phyloP scores from a whole-genome alignment of 2,888 invertebrate species.

The Melanophora roralis region DNA sequence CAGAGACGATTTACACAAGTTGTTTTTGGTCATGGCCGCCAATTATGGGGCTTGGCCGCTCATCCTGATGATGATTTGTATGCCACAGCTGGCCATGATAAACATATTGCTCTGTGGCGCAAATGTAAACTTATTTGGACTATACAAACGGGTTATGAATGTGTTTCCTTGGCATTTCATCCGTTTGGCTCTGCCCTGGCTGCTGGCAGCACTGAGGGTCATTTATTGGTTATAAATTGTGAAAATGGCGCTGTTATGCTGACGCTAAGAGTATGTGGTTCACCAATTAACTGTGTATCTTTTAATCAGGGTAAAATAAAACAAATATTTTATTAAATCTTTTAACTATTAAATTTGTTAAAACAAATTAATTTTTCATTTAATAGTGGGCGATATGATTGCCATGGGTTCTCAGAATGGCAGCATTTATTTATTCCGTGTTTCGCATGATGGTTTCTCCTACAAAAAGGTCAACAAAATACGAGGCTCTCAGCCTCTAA shows the following conservation, averaged over 20 bases:
- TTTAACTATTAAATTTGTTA: too few species aligned
- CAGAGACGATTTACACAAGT: slow-evolving; percentile 92
- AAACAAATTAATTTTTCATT: slow-evolving; percentile 1
- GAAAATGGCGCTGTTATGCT: slow-evolving; percentile 91
- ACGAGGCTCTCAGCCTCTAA: slow-evolving; percentile 88
- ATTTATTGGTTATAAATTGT: slow-evolving; percentile 89
- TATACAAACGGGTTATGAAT: slow-evolving; percentile 92
- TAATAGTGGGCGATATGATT: slow-evolving; percentile 88
- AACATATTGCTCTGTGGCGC: slow-evolving; percentile 93
- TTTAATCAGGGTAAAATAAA: slow-evolving; percentile 88
- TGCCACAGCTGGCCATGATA: slow-evolving; percentile 94
- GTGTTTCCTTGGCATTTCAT: slow-evolving; percentile 91
- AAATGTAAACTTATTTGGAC: slow-evolving; percentile 92
- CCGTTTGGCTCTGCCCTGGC: slow-evolving; percentile 91
- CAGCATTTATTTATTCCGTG: slow-evolving; percentile 86
- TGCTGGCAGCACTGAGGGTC: slow-evolving; percentile 93
- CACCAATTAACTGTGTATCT: slow-evolving; percentile 89
- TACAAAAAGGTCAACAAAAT: slow-evolving; percentile 94
- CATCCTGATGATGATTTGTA: slow-evolving; percentile 95
- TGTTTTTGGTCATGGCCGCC: slow-evolving; percentile 92
- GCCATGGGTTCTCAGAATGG: slow-evolving; percentile 95
- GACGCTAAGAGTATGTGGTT: slow-evolving; percentile 90
- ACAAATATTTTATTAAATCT: too few species aligned
- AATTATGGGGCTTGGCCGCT: slow-evolving; percentile 91
- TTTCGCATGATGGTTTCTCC: slow-evolving; percentile 91